A percentile compares a stretch with the other conserved stretches of the same genome.
Conservation (phyloP, 2,797 vertebrate genomes). For the Galagoides demidoff region DNA sequence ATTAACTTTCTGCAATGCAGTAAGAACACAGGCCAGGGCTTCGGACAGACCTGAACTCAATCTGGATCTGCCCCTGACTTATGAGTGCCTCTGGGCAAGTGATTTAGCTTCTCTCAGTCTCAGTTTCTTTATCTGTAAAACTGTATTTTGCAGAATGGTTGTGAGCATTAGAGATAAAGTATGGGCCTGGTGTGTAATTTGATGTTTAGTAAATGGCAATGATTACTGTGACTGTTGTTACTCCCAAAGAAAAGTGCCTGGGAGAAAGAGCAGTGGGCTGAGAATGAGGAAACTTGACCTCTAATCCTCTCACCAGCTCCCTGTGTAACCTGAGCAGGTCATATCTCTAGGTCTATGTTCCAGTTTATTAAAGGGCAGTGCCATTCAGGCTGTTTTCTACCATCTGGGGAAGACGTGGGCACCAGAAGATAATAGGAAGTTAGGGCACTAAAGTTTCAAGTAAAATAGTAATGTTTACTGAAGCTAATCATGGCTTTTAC, state of each 20-base stretch:
- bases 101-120: neutral
- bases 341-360: neutral
- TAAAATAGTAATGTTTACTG: neutral
- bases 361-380: neutral
- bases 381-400: too few relatives aligned
- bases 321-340: neutral
- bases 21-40: neutral
- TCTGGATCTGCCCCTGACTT: neutral
- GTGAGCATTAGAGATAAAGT: neutral
- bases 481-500: neutral
- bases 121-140: conserved; percentile 5
- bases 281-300: neutral
- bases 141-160: neutral
- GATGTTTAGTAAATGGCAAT: neutral
- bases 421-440: neutral
- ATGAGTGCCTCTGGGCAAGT: neutral
- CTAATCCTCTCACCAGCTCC: neutral
- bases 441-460: neutral
- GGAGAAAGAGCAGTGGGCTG: neutral
- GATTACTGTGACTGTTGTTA: neutral
- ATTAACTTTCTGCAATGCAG: neutral
- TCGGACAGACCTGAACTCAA: neutral
- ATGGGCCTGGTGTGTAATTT: neutral
- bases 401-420: neutral
- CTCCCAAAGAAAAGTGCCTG: accelerated